phyloP scores from a whole-genome alignment of 2,888 invertebrate species.

The Acanthosepion esculentum region DNA sequence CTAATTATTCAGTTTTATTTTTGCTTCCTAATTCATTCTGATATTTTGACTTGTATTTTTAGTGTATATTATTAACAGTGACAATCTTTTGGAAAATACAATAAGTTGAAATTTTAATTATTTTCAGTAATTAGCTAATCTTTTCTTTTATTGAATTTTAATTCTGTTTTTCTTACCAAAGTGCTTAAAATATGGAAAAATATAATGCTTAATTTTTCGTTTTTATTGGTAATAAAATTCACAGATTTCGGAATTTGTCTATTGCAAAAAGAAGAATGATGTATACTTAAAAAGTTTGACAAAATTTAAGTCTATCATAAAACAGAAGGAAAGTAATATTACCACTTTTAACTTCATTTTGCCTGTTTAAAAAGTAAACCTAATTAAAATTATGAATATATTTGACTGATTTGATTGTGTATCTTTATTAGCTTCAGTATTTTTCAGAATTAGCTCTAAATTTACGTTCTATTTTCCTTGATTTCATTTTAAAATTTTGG shows the following conservation, averaged over 20 bases:
- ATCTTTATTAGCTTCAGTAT: background rate
- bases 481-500: background rate
- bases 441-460: background rate
- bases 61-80: background rate
- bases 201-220: background rate
- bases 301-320: background rate
- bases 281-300: background rate
- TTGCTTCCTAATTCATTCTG: background rate
- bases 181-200: background rate
- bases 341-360: background rate
- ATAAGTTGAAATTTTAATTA: slow-evolving; percentile 8
- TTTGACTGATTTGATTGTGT: background rate
- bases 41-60: background rate
- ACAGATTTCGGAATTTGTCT: background rate
- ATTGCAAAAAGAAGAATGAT: background rate
- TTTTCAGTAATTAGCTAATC: background rate
- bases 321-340: background rate
- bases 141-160: background rate
- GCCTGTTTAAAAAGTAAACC: background rate
- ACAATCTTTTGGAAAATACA: background rate
- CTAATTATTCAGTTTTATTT: background rate
- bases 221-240: background rate
- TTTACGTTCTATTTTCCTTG: background rate
- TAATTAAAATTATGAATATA: background rate
- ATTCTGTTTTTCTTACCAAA: background rate